Evolutionary conservation across 2,113 vertebrate species (phyloP).

Genomic region (Ameiurus melas): DNA sequence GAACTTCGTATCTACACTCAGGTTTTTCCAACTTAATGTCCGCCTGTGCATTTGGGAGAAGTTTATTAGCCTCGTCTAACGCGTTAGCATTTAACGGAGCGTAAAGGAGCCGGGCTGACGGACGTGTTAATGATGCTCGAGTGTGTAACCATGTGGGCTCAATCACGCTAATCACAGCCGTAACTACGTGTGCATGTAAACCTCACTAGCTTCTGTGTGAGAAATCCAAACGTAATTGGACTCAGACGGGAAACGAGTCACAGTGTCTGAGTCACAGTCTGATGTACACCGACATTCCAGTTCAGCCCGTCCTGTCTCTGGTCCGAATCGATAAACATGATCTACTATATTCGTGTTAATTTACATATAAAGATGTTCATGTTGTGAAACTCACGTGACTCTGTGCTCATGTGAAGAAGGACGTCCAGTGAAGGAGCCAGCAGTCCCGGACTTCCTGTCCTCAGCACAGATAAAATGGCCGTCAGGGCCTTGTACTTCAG

Average conservation of each 20-base stretch:
- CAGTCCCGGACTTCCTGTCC: slow-evolving; percentile 70
- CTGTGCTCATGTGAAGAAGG: slow-evolving; percentile 82
- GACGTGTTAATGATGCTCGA: slow-evolving; percentile 38
- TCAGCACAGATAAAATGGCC: slow-evolving; percentile 74
- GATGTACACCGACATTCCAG: no score
- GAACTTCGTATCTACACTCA: neutral
- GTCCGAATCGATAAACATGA: neutral
- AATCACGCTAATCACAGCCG: slow-evolving; percentile 20
- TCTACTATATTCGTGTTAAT: neutral
- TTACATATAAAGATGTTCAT: rapidly evolving
- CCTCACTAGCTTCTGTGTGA: neutral
- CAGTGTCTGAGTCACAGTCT: no score
- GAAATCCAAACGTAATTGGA: neutral
- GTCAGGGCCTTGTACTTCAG: slow-evolving; percentile 78
- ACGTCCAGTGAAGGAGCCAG: slow-evolving; percentile 76
- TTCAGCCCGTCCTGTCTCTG: neutral
- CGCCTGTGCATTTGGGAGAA: neutral
- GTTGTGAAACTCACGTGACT: slow-evolving; percentile 71
- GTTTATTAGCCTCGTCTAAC: slow-evolving; percentile 23
- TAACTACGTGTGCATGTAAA: neutral
- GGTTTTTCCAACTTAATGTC: neutral
- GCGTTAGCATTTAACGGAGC: slow-evolving; percentile 2
- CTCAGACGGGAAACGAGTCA: neutral
- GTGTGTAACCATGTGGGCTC: slow-evolving; percentile 12
- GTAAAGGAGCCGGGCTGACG: neutral